Base-by-base conservation (phyloP, 2,113 vertebrate species). In the Chaetops frenatus region DNA sequence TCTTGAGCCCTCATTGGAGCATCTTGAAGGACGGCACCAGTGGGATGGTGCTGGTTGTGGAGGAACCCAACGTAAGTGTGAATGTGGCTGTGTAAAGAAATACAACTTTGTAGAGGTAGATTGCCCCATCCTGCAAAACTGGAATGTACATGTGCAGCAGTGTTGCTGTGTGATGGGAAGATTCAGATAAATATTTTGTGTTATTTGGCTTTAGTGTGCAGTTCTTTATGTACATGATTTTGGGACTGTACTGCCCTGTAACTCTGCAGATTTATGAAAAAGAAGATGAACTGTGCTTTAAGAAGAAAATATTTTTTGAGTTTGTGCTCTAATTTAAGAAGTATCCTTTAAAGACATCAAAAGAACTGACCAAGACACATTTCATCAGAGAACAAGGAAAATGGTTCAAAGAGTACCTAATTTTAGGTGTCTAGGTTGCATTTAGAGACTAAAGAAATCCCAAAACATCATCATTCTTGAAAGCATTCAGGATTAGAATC, bases 201-300 rank as follows among this genome's bases (percentile, higher is more conserved):
- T 17, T 86, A 4, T 8, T 62, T 57, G 61, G 36, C 44, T 78
- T 81, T 7, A n/a, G 40, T 25, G 8, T 83, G 22, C 12, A 3
- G 35, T 57, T 81, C 47, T 67, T 0, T 29, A 9, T 25, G 8
- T 54, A 9, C 2, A 1, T 6, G 15, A 1, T 42, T 73, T n/a
- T 67, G 44, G 24, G 50, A 42, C 23, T 13, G 3, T n/a, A 7
- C 10, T 42, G 6, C 45, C 15, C 9, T 7, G 3, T 15, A 15
- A 56, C 6, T 48, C 38, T 21, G 9, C 65, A 79, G 28, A n/a
- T 28, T 9, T 84, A 19, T 25, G 12, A 7, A 19, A 48, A 36
- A 83, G 54, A 40, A 12, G 0, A 8, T 17, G 4, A 61, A 12
- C 15, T 15, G 2, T 72, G 15, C 0, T 0, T 72, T 10, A 53